Conservation (phyloP, 2,113 vertebrate species). For the Bubalus kerabau region DNA sequence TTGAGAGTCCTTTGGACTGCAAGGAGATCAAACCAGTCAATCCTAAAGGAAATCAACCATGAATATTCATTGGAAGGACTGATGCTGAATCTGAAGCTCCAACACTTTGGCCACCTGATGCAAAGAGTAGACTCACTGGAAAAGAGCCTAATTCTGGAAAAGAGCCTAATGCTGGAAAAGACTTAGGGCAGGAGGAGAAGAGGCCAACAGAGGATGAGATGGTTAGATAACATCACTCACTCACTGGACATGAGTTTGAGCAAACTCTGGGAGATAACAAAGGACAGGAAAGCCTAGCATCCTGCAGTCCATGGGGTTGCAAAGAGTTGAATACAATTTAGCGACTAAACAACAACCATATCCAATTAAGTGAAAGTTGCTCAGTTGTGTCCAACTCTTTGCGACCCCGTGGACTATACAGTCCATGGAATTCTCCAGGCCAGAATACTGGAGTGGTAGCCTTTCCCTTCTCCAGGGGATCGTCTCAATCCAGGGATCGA, state of each 20-base stretch:
- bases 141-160: background rate
- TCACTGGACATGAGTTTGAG: background rate
- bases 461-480: background rate
- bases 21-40: background rate
- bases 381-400: background rate
- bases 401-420: background rate
- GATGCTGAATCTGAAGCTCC: background rate
- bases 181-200: background rate
- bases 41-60: background rate
- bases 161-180: background rate
- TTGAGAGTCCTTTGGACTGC: background rate
- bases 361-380: background rate
- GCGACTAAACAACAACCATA: background rate
- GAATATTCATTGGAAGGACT: background rate
- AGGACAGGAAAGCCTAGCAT: background rate
- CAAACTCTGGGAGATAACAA: background rate
- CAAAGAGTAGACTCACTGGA: background rate
- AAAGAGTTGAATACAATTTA: background rate
- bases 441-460: background rate
- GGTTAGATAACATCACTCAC: background rate
- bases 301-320: background rate
- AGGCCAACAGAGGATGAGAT: background rate
- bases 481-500: background rate
- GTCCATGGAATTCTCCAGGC: background rate
- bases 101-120: background rate